Base-by-base conservation (phyloP, 2,888 invertebrate species). In the Cremastinae sp. region DNA sequence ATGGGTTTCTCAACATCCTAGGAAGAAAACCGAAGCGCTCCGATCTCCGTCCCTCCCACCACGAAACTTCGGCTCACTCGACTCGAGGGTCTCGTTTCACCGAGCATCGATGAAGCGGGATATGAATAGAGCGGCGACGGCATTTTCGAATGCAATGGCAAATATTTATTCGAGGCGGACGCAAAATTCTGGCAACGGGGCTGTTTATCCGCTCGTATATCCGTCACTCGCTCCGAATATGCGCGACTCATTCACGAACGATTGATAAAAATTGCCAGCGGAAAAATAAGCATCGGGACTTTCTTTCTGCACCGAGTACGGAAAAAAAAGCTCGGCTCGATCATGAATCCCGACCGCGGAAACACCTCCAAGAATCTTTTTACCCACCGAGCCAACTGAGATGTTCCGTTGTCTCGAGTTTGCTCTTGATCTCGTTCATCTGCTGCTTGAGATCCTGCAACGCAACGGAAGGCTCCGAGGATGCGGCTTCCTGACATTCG, bases 301-400 rank as follows among this genome's bases (percentile, higher is more conserved):
- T 69, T 54, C 59, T 54, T 12, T 22, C 12, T 53, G 22, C 2
- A 28, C 10, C 8, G 12, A 10, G 12, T n/a, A 16, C 18, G 20
- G 43, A 54, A 66, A n/a, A n/a, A n/a, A n/a, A n/a, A n/a, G n/a
- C n/a, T n/a, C n/a, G n/a, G n/a, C n/a, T n/a, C n/a, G n/a, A n/a
- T n/a, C n/a, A n/a, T n/a, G n/a, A n/a, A n/a, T n/a, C n/a, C n/a
- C n/a, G n/a, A n/a, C n/a, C n/a, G n/a, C n/a, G n/a, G n/a, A n/a
- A n/a, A n/a, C n/a, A n/a, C n/a, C n/a, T n/a, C n/a, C n/a, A n/a
- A n/a, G n/a, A 58, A 58, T 1, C 8, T 5, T 4, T 10, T 34
- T 45, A 84, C 91, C 91, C 86, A 93, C 93, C 93, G 79, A 93
- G 90, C 93, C 93, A 93, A 87, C 92, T 92, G 82, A 93, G 91